Percentiles rank a stretch among this genome's conserved stretches.
phyloP scores from a whole-genome alignment of 2,113 vertebrate genomes.

The Balaeniceps rex region DNA sequence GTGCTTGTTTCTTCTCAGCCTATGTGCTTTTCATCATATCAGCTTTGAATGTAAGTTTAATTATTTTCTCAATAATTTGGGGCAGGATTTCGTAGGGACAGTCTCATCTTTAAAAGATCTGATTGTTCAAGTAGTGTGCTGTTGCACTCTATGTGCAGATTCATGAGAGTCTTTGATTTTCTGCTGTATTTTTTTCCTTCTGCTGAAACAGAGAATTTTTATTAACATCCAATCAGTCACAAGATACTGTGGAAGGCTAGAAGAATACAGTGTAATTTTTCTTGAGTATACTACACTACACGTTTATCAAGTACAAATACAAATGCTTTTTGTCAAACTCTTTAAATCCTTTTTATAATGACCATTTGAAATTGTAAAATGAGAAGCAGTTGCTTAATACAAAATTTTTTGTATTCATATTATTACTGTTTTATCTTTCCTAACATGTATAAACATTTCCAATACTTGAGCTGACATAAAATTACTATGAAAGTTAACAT shows the following conservation, averaged over 20 bases:
- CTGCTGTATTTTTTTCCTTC: background rate
- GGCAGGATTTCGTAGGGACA: background rate
- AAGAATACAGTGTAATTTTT: background rate
- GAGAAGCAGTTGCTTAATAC: background rate
- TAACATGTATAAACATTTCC: background rate
- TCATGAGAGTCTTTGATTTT: background rate
- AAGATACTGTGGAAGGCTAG: background rate
- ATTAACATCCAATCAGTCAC: background rate
- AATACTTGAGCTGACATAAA: background rate
- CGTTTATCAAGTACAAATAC: background rate
- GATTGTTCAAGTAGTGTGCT: background rate
- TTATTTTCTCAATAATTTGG: background rate
- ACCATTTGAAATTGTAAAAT: background rate
- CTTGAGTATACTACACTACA: background rate
- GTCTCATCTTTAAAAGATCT: background rate
- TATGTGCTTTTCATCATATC: background rate
- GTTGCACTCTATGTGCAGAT: background rate
- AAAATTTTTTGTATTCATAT: background rate
- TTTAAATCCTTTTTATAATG: background rate
- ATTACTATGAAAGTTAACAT: background rate
- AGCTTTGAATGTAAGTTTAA: background rate
- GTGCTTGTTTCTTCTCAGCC: background rate
- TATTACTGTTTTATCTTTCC: background rate
- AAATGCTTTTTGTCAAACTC: background rate
- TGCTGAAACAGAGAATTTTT: background rate